These are phyloP conservation scores for Acropternis orthonyx DNA, from an alignment of 2,797 vertebrate genomes.

Conservation along the genomic window DNA sequence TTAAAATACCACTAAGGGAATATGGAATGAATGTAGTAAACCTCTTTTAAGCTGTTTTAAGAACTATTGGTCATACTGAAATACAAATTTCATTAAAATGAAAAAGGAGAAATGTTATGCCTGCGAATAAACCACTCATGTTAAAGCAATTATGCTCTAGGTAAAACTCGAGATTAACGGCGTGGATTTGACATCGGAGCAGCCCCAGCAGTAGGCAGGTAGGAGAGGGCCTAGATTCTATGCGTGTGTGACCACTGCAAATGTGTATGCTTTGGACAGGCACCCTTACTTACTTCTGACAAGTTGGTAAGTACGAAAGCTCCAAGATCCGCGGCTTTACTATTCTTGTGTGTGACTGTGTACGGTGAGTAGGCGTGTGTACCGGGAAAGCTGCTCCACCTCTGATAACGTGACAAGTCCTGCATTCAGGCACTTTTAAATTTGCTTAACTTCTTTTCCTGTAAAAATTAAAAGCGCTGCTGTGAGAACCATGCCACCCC, in stretches of 20 bases:
- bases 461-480: background rate
- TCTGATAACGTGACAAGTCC: background rate
- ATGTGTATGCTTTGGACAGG: background rate
- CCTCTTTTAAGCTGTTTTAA: background rate
- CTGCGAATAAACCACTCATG: fast-evolving
- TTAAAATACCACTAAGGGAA: background rate
- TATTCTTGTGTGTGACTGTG: background rate
- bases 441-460: no score
- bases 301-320: background rate
- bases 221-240: background rate
- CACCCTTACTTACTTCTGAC: background rate
- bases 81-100: background rate
- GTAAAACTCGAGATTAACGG: background rate
- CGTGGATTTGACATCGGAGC: background rate
- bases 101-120: background rate
- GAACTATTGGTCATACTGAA: background rate
- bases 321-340: background rate
- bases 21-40: background rate
- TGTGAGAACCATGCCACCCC: fast-evolving
- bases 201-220: background rate
- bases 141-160: background rate
- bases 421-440: background rate
- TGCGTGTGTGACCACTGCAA: background rate
- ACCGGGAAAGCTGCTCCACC: background rate
- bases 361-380: background rate